Evolutionary conservation across 2,113 vertebrate genomes (phyloP), one percentile per base, ranked within the genome.

Genomic region (Sorex fumeus): DNA sequence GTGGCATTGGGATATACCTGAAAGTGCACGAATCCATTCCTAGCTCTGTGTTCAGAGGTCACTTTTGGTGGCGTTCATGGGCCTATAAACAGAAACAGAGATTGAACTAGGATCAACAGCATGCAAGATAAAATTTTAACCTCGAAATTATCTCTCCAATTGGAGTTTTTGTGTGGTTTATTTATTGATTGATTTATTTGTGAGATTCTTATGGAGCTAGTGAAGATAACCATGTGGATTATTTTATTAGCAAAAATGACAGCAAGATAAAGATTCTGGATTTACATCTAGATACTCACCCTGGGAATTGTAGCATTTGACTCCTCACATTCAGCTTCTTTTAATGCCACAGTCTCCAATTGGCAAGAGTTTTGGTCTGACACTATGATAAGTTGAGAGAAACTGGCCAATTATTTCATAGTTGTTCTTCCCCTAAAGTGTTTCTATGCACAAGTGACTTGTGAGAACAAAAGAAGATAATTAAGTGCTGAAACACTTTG

Each of bases 381-480:
- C 28, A n/a, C 43, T 60, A 10, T 0, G 8, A 47, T 62, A 64
- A 32, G 53, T 21, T 4, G 25, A 40, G n/a, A 76, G 66, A 12
- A 93, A 88, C 70, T 21, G 32, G 4, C 6, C 66, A 5, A 36
- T 83, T 92, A 34, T 34, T 81, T 64, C 45, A 64, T 62, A 2
- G 9, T 66, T 74, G 7, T 2, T 84, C 15, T 92, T 70, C 32
- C 77, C 57, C 12, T 32, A 70, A 91, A 83, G 10, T 95, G 60
- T 96, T 95, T 97, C 94, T 75, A 82, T 91, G 40, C 86, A 91
- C 76, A 93, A 96, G 83, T 87, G 60, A 96, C 81, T n/a, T 40
- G n/a, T 87, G 71, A 95, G 82, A 78, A 74, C 85, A 90, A 96
- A 84, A 92, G 43, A 18, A 80, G 69, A 96, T 92, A 97, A 97